These are phyloP conservation scores for Ctenoplectra terminalis DNA, from an alignment of 1,140 invertebrate genomes.

Conservation along the genomic window DNA sequence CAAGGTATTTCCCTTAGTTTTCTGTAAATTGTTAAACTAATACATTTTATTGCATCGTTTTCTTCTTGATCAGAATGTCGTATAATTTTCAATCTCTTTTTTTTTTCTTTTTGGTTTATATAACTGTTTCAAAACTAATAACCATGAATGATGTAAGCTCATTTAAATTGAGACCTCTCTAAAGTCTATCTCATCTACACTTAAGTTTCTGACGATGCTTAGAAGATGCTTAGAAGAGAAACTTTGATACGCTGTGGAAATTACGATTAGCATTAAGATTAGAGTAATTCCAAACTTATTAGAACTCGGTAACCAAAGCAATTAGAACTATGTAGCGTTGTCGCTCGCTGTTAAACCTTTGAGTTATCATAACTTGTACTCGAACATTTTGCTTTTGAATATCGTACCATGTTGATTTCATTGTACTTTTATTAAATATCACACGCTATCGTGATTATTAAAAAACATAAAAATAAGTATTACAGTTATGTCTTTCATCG, in stretches of 20 bases:
- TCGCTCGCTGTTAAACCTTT: conserved; percentile 7
- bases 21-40: too few relatives aligned
- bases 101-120: too few relatives aligned
- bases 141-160: background rate
- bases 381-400: background rate
- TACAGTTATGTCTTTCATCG: too few relatives aligned
- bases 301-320: conserved; percentile 20
- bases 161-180: background rate
- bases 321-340: background rate
- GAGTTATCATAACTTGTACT: background rate
- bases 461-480: too few relatives aligned
- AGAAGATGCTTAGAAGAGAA: background rate
- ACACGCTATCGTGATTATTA: too few relatives aligned
- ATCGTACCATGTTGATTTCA: background rate
- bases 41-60: too few relatives aligned
- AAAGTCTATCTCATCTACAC: too few relatives aligned
- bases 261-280: conserved; percentile 36
- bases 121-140: background rate
- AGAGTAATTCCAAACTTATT: conserved; percentile 25
- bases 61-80: too few relatives aligned
- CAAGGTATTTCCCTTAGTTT: too few relatives aligned
- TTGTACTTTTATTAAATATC: too few relatives aligned
- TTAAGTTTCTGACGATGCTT: too few relatives aligned
- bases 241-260: conserved; percentile 6
- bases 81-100: too few relatives aligned